Base-by-base conservation (phyloP, 2,797 vertebrate genomes). In the Tiaroga cobitis region DNA sequence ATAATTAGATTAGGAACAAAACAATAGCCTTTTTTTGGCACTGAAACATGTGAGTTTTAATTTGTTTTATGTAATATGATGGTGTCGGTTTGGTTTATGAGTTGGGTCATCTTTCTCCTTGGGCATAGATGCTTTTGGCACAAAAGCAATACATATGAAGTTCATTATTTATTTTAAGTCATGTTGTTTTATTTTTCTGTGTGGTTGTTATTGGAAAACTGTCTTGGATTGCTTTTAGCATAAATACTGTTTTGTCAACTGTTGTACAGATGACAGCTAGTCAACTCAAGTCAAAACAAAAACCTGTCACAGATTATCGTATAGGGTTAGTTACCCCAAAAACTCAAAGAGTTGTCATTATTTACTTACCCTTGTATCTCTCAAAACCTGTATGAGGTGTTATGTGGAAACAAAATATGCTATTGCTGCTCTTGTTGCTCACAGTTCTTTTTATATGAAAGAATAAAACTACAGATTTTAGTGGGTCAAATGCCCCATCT, bases 381-480 rank as follows among this genome's bases (percentile, higher is more conserved):
- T 26, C 10, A 4, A 73, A 29, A 49, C 15, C 41, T 24, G 0
- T 2, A 13, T 73, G n/a, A 18, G 1, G 13, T 73, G 13, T 65
- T 54, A 37, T 16, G 18, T 32, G 78, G 18, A 67, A 67, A 21
- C 39, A 34, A 24, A 67, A 34, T 2, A 34, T 24, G 19, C 21
- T 24, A 76, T 34, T 37, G n/a, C 8, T 18, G 37, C 54, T n/a
- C 24, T 65, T 29, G 34, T 29, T 41, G 39, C 39, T 80, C 43
- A 43, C 78, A 34, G 43, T 67, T 49, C 41, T 80, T 79, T n/a
- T 79, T 49, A 80, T 80, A 63, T 34, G 26, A 80, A 67, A 51
- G 29, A 68, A 32, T 51, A 80, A 67, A 80, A 80, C 43, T 8
- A 37, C 34, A 39, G 46, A 39, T 54, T 56, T 54, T 39, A 69